Percentiles rank a stretch among this genome's conserved stretches.
These are phyloP conservation scores for Antheraea yamamai DNA, from an alignment of 2,888 invertebrate genomes.

Conservation along the genomic window DNA sequence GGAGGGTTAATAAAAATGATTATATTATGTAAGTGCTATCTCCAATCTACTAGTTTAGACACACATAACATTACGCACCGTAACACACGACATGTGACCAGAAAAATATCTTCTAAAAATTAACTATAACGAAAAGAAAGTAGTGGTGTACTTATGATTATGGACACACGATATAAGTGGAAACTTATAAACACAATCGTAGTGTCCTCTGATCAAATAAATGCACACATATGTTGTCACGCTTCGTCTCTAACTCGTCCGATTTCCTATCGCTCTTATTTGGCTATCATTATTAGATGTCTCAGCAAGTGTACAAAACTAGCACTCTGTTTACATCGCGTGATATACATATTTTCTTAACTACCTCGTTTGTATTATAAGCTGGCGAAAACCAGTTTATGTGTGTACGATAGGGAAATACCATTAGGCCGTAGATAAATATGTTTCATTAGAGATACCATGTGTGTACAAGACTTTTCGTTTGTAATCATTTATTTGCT, in stretches of 20 bases:
- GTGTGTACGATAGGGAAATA: neutral
- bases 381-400: neutral
- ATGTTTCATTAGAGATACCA: neutral
- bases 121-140: no score
- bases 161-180: no score
- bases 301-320: neutral
- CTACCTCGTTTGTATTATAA: neutral
- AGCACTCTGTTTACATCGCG: neutral
- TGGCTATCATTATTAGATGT: neutral
- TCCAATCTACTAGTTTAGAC: no score
- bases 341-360: neutral
- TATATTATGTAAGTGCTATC: neutral
- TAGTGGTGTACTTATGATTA: no score
- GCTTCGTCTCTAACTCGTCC: no score
- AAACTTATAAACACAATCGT: no score
- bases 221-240: neutral
- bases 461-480: neutral
- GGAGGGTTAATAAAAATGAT: no score
- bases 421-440: neutral
- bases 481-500: neutral
- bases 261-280: neutral
- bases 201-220: no score
- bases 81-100: no score
- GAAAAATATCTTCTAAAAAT: no score
- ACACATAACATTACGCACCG: no score